Base-by-base conservation (phyloP, 2,113 vertebrate species). In the Cochlearius cochlearius region DNA sequence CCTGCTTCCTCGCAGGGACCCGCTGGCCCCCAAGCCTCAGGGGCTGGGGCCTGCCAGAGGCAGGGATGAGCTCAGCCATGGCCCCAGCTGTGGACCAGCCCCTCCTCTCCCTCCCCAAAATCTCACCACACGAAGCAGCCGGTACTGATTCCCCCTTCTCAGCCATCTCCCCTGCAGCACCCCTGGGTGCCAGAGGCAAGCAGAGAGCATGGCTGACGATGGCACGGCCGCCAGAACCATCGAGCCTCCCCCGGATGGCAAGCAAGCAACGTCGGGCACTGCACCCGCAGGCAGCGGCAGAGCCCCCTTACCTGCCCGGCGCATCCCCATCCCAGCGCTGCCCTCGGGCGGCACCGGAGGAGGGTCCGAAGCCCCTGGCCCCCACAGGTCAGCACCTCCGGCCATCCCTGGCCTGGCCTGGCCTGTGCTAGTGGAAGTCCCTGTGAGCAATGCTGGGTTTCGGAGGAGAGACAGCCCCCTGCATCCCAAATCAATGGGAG, bases 401-500 rank as follows among this genome's bases (percentile, higher is more conserved):
- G 30, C 29, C 71, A 34, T 7, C 32, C 15, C n/a, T 58, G 60
- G 69, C 83, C 67, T 58, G 60, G 69, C 83, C 67, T 38, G 80
- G 80, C 63, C 53, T 3, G 1, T 14, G 64, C 56, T 78, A 32
- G 75, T 4, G 1, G 69, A 72, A 87, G 78, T 47, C 58, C 53
- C 75, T 1, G 2, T 8, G 43, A 84, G 68, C 38, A 63, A 49
- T 5, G 2, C 5, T 62, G 67, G 92, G 41, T 80, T 76, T 77
- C 1, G 1, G 79, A 58, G 67, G 15, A 76, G 68, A 55, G 59
- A 43, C 68, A 66, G 63, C 89, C 63, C 86, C 66, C 52, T 22
- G 25, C 30, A 2, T 78, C 76, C 92, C 64, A 68, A 75, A 96
- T 94, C 66, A n/a, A 96, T 95, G 82, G 72, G 39, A 93, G 34